Evolutionary conservation across 1,140 invertebrate species (phyloP).

Genomic region (Ostrea edulis): DNA sequence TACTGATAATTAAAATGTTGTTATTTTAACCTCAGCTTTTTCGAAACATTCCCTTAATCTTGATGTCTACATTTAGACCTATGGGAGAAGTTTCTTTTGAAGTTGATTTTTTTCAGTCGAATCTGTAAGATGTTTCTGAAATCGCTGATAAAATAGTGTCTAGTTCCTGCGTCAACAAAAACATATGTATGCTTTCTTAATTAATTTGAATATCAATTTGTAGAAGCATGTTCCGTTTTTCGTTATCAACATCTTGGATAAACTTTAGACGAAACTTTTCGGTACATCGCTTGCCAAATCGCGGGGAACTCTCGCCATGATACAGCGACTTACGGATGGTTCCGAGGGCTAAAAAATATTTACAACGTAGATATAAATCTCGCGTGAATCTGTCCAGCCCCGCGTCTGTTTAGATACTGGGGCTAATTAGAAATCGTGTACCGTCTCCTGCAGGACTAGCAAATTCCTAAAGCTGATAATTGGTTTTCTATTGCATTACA

Average conservation of each 20-base stretch:
- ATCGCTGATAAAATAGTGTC: constrained; percentile 32
- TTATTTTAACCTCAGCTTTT: constrained; percentile 23
- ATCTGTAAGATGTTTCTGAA: constrained; percentile 37
- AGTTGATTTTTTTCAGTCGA: constrained; percentile 16
- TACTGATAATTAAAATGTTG: constrained; percentile 24
- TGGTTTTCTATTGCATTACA: constrained; percentile 33
- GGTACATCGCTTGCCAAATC: constrained; percentile 33
- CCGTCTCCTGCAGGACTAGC: constrained; percentile 19
- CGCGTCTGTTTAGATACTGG: constrained; percentile 23
- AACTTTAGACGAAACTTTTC: constrained; percentile 29
- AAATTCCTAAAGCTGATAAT: constrained; percentile 32
- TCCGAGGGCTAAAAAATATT: constrained; percentile 33
- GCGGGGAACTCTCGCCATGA: constrained; percentile 12
- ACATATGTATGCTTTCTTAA: constrained; percentile 39
- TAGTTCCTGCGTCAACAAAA: constrained; percentile 38
- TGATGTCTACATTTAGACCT: constrained; percentile 29
- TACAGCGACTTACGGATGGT: constrained; percentile 22
- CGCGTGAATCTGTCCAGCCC: constrained; percentile 25
- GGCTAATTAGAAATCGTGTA: constrained; percentile 25
- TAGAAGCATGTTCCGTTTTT: constrained; percentile 36
- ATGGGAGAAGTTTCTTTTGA: constrained; percentile 26
- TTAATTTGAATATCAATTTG: constrained; percentile 40
- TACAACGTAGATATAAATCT: constrained; percentile 23
- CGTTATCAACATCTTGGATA: constrained; percentile 37
- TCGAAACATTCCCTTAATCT: constrained; percentile 22